phyloP scores from a whole-genome alignment of 2,113 vertebrate genomes.

The Cervus canadensis region DNA sequence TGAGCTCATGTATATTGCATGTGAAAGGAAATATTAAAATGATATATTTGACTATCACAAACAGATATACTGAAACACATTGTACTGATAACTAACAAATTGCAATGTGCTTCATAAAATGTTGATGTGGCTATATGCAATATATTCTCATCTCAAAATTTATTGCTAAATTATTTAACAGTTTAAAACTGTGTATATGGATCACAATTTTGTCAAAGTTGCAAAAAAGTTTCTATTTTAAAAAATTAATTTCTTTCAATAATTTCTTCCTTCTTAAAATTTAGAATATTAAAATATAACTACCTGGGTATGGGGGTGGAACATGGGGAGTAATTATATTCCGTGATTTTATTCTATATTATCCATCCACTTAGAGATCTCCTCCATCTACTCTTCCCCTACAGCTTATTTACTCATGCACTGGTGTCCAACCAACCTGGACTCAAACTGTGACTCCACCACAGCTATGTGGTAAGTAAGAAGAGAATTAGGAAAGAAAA shows the following conservation, averaged over 20 bases:
- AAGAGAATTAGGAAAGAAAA: background rate
- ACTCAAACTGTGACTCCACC: background rate
- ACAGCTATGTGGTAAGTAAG: background rate
- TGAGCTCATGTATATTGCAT: conserved; percentile 64
- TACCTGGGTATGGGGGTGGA: background rate
- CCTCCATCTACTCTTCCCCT: background rate
- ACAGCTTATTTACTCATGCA: background rate
- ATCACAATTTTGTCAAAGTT: conserved; percentile 50
- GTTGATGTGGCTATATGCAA: conserved; percentile 67
- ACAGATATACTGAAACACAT: conserved; percentile 69
- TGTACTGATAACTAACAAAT: conserved; percentile 70
- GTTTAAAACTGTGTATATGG: conserved; percentile 54
- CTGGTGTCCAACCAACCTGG: background rate
- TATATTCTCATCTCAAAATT: conserved; percentile 69
- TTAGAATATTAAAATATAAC: background rate
- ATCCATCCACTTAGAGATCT: background rate
- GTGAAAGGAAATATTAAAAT: conserved; percentile 73
- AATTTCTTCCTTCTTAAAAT: background rate
- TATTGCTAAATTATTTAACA: conserved; percentile 76
- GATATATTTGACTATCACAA: conserved; percentile 61
- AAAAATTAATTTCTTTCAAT: conserved; percentile 40
- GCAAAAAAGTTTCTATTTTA: conserved; percentile 60
- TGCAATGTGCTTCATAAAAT: conserved; percentile 73
- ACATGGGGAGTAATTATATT: background rate
- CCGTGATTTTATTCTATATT: background rate